A percentile compares a stretch with the other conserved stretches of the same genome.
phyloP scores from a whole-genome alignment of 2,888 invertebrate species.

The Epicampocera succincta region DNA sequence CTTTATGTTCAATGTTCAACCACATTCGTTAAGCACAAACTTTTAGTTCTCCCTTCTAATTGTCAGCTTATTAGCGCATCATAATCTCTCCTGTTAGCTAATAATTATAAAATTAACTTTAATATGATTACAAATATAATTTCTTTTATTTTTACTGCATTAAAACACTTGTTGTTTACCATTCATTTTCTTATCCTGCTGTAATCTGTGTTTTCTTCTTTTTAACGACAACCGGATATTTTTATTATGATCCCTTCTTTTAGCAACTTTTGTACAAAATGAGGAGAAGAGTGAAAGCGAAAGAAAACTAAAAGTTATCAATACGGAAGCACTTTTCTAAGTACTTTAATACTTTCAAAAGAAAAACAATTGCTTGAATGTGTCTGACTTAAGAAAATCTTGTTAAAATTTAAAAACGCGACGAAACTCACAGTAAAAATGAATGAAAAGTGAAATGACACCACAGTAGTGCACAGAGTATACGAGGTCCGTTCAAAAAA shows the following conservation, averaged over 20 bases:
- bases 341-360: conserved; percentile 42
- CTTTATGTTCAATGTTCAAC: neutral
- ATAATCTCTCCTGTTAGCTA: conserved; percentile 33
- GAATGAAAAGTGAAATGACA: no score
- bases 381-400: neutral
- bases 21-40: neutral
- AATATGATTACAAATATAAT: conserved; percentile 18
- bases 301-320: conserved; percentile 33
- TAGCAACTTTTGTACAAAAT: neutral
- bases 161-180: conserved; percentile 17
- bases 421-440: no score
- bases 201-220: no score
- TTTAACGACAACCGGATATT: neutral
- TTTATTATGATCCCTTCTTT: conserved; percentile 20
- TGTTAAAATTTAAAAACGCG: neutral
- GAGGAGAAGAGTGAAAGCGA: neutral
- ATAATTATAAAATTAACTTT: conserved; percentile 39
- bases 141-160: neutral
- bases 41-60: conserved; percentile 33
- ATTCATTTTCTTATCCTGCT: neutral
- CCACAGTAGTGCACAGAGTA: neutral
- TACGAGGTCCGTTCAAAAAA: no score
- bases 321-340: conserved; percentile 31
- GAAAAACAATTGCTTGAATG: conserved; percentile 41
- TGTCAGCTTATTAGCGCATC: conserved; percentile 33